Conservation (phyloP, 2,888 invertebrate genomes). For the Amphipoea oculea region DNA sequence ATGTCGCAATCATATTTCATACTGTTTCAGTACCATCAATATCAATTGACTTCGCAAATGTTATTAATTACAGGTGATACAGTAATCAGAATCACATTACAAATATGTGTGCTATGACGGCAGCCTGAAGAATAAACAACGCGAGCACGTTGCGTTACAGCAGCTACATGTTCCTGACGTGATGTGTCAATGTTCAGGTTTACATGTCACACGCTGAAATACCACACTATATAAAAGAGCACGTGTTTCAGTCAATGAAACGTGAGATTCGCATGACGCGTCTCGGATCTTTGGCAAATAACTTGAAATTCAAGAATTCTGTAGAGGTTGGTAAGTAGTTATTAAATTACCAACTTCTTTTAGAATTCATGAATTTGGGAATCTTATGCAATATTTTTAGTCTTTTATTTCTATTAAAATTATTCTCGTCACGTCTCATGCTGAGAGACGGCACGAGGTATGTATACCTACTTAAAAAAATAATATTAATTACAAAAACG, state of each 20-base stretch:
- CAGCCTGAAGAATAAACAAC: slow-evolving; percentile 40
- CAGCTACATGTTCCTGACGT: slow-evolving; percentile 38
- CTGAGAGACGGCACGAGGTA: slow-evolving; percentile 9
- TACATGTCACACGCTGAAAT: slow-evolving; percentile 27
- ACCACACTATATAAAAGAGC: background rate
- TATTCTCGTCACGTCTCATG: slow-evolving; percentile 6
- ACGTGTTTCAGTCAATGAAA: slow-evolving; percentile 14
- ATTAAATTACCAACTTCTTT: background rate
- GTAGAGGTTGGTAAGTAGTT: background rate
- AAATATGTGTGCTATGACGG: slow-evolving; percentile 60
- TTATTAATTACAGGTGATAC: slow-evolving; percentile 56
- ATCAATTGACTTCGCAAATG: slow-evolving; percentile 51
- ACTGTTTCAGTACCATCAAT: slow-evolving; percentile 29
- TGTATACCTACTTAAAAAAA: background rate
- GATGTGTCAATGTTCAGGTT: slow-evolving; percentile 37
- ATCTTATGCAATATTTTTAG: background rate
- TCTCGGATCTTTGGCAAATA: slow-evolving; percentile 16
- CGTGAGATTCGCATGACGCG: background rate
- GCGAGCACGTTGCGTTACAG: slow-evolving; percentile 50
- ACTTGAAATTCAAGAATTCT: slow-evolving; percentile 3
- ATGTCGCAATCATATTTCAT: slow-evolving; percentile 5
- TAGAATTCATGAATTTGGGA: slow-evolving; percentile 7
- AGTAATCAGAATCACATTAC: slow-evolving; percentile 61
- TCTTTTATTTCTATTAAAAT: background rate
- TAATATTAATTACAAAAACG: background rate